Conservation (phyloP, 1,140 invertebrate genomes). For the Lasioglossum baleicum region DNA sequence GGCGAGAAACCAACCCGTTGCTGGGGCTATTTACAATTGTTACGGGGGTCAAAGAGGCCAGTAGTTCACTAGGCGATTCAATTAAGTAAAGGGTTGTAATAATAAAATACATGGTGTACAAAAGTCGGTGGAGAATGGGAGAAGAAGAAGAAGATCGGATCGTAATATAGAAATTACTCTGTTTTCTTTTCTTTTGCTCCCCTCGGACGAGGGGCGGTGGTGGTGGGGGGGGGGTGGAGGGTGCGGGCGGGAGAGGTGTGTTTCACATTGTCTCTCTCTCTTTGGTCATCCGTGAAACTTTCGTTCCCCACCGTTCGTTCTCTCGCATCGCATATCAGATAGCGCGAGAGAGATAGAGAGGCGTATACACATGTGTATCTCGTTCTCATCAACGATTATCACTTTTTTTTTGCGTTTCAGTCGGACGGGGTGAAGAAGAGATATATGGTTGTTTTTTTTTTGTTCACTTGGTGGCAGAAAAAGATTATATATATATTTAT, state of each 20-base stretch:
- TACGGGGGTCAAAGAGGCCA: slow-evolving; percentile 53
- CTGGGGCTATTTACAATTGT: slow-evolving; percentile 31
- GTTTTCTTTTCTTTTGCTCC: too few relatives aligned
- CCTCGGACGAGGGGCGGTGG: too few relatives aligned
- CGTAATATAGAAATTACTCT: too few relatives aligned
- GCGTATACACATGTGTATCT: too few relatives aligned
- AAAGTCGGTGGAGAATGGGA: slow-evolving; percentile 28
- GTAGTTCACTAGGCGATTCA: slow-evolving; percentile 52
- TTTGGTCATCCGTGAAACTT: too few relatives aligned
- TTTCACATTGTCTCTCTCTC: too few relatives aligned
- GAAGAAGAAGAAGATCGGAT: slow-evolving; percentile 1
- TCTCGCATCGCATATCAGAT: slow-evolving; percentile 3
- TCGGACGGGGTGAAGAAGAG: slow-evolving; percentile 20
- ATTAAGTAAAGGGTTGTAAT: slow-evolving; percentile 39
- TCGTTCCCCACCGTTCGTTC: slow-evolving; percentile 4
- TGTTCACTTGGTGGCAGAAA: slow-evolving; percentile 23
- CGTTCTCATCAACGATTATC: too few relatives aligned
- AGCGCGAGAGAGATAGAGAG: neutral
- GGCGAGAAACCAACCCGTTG: neutral
- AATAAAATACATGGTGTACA: slow-evolving; percentile 57
- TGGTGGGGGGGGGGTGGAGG: too few relatives aligned
- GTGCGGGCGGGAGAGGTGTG: too few relatives aligned
- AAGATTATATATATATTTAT: too few relatives aligned
- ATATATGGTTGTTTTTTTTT: slow-evolving; percentile 11
- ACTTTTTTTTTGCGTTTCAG: slow-evolving; percentile 3